Evolutionary conservation across 2,888 invertebrate genomes (phyloP).

Genomic region (Agrilus biguttatus): DNA sequence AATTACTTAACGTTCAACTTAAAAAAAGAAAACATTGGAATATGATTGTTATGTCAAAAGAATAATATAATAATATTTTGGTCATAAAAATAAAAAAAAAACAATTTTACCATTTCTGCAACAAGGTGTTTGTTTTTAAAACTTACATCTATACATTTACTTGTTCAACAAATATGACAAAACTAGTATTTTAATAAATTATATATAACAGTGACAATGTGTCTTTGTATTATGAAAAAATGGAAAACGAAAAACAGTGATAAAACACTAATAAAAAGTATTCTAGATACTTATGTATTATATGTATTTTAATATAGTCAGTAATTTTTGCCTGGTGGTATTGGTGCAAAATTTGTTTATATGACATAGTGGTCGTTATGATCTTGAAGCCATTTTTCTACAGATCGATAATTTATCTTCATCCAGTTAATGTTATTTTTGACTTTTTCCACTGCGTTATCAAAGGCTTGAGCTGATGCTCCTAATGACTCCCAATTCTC

Average conservation of each 20-base stretch:
- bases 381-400: constrained; percentile 24
- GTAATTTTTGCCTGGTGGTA: background rate
- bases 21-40: too few species aligned
- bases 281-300: too few species aligned
- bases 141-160: too few species aligned
- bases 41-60: too few species aligned
- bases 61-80: too few species aligned
- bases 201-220: background rate
- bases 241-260: background rate
- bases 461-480: constrained; percentile 34
- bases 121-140: too few species aligned
- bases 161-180: too few species aligned
- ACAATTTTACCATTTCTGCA: too few species aligned
- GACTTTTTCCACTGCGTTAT: constrained; percentile 38
- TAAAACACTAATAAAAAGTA: background rate
- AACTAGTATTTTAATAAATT: too few species aligned
- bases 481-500: constrained; percentile 31
- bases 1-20: too few species aligned
- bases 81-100: too few species aligned
- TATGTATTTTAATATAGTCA: background rate
- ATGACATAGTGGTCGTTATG: constrained; percentile 17
- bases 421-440: constrained; percentile 43
- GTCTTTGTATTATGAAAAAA: too few species aligned
- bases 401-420: constrained; percentile 32
- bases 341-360: constrained; percentile 4